Percentiles rank a stretch among this genome's conserved stretches.
Evolutionary conservation across 2,113 vertebrate species (phyloP).

Genomic region (Tor tambroides): DNA sequence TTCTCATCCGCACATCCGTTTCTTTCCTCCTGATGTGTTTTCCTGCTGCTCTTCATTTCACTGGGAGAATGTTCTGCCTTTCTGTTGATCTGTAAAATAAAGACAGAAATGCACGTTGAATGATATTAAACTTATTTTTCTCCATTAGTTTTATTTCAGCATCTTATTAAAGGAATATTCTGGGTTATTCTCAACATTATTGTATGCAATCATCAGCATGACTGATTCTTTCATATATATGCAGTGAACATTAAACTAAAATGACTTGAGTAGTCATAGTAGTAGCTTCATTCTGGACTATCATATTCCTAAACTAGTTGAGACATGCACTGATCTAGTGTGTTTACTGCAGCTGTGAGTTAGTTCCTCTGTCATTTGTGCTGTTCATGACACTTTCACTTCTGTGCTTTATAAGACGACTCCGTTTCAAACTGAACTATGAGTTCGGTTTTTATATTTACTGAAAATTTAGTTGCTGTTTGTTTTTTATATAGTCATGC

Average conservation of each 20-base stretch:
- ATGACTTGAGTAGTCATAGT: background rate
- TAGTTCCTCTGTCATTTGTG: background rate
- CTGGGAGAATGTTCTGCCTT: background rate
- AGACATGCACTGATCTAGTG: background rate
- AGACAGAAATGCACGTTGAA: background rate
- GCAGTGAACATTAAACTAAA: background rate
- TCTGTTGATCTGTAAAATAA: background rate
- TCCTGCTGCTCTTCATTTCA: background rate
- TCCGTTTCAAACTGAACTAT: too few species aligned
- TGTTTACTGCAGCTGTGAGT: background rate
- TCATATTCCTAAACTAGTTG: background rate
- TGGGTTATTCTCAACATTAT: background rate
- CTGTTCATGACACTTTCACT: background rate
- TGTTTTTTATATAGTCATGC: background rate
- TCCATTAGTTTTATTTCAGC: background rate
- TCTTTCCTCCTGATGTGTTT: constrained; percentile 8
- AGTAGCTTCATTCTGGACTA: background rate
- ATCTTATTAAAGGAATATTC: background rate
- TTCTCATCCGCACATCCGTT: background rate
- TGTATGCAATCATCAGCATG: background rate
- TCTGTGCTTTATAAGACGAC: too few species aligned
- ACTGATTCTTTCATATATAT: background rate
- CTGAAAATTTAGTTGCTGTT: background rate
- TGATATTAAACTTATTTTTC: background rate
- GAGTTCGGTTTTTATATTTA: background rate